Conservation (phyloP, 2,797 vertebrate genomes). For the Mallotus villosus region DNA sequence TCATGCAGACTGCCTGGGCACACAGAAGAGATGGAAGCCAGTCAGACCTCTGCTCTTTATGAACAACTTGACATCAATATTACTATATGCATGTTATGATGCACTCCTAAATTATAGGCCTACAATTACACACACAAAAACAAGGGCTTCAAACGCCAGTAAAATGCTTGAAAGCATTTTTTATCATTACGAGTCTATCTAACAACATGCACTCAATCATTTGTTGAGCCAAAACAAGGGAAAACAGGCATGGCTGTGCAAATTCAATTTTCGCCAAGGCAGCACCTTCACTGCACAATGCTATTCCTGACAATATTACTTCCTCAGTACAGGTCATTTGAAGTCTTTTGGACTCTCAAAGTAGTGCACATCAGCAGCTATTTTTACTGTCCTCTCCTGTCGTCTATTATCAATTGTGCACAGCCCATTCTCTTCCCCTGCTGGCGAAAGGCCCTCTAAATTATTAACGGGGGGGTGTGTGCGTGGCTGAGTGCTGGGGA, state of each 20-base stretch:
- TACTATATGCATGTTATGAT: too few species aligned
- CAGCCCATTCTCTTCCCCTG: slow-evolving; percentile 33
- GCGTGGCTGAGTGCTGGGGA: slow-evolving; percentile 63
- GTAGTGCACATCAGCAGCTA: slow-evolving; percentile 17
- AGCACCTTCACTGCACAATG: neutral
- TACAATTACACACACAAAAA: too few species aligned
- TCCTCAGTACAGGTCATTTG: neutral
- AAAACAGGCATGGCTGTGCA: neutral
- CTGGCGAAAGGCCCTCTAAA: slow-evolving; percentile 60
- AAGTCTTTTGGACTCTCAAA: neutral
- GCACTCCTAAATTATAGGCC: too few species aligned
- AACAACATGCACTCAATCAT: neutral
- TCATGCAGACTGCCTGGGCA: too few species aligned
- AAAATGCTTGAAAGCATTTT: too few species aligned
- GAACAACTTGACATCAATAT: too few species aligned
- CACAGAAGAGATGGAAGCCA: too few species aligned
- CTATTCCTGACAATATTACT: neutral
- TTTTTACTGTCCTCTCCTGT: slow-evolving; percentile 27
- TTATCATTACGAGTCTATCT: too few species aligned
- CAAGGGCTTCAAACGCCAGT: too few species aligned
- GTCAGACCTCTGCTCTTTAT: too few species aligned
- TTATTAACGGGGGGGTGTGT: slow-evolving; percentile 61
- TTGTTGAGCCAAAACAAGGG: neutral
- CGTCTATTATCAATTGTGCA: slow-evolving; percentile 40
- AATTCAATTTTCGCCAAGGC: neutral